Conservation (phyloP, 2,113 vertebrate species). For the Polypterus senegalus region DNA sequence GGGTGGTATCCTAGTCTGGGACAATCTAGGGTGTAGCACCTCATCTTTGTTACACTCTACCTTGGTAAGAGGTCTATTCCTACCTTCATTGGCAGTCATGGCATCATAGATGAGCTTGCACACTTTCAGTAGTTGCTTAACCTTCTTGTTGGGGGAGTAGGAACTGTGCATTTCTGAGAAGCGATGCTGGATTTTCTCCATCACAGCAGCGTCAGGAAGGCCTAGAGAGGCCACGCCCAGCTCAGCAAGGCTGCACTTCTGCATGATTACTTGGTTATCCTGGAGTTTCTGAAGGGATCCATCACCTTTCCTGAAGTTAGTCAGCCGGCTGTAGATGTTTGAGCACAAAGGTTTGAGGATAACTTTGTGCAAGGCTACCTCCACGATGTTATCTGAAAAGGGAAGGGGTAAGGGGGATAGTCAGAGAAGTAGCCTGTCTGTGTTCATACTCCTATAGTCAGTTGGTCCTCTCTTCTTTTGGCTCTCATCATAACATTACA, state of each 20-base stretch:
- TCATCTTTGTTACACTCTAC: no score
- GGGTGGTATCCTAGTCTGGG: no score
- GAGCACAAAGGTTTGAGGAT: conserved; percentile 57
- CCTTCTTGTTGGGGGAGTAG: conserved; percentile 71
- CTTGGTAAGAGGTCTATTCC: conserved; percentile 5
- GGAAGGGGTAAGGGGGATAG: not conserved
- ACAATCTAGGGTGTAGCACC: no score
- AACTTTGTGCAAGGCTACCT: conserved; percentile 61
- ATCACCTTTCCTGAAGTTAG: conserved; percentile 29
- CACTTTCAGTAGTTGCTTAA: conserved; percentile 60
- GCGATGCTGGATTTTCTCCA: conserved; percentile 58
- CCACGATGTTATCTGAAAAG: conserved; percentile 50
- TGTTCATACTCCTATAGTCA: no score
- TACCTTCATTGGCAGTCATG: conserved; percentile 50
- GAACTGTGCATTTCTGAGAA: conserved; percentile 51
- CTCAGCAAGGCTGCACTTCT: conserved; percentile 30
- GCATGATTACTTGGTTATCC: conserved; percentile 34
- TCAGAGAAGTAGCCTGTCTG: not conserved
- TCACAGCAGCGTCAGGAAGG: conserved; percentile 39
- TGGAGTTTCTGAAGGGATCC: conserved; percentile 34
- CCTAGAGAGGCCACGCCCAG: conserved; percentile 39
- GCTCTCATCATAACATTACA: no score
- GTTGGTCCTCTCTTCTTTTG: no score
- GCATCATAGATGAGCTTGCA: conserved; percentile 70
- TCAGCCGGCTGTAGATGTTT: conserved; percentile 54